Evolutionary conservation across 2,113 vertebrate genomes (phyloP), one percentile per base, ranked within the genome.

Genomic region (Tragelaphus scriptus): DNA sequence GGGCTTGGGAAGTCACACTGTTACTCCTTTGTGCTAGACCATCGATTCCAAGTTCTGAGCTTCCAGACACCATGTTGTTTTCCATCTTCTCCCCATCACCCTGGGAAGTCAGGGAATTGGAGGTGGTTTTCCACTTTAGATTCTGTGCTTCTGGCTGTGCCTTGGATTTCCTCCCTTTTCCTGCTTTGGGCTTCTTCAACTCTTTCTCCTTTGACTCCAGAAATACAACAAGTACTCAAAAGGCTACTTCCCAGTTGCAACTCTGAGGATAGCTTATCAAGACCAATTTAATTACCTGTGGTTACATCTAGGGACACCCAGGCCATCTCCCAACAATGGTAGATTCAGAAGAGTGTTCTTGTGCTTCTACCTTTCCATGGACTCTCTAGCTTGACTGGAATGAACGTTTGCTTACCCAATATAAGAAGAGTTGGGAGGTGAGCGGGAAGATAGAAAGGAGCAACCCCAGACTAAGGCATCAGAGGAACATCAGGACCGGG

Each of bases 141-240:
- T 1, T 58, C 80, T 21, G 0, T 1, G 55, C 2, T 58, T 77
- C 84, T 1, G 7, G 19, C 51, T 5, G 23, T 0, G 0, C 11
- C 30, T 58, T 15, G 21, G 47, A 8, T 25, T 65, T 55, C 32
- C 40, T 55, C 26, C 59, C 68, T 44, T 17, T 77, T 15, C 12
- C 14, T 47, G 0, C 13, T 13, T 7, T 25, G 21, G 85, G 51
- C 44, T 13, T 61, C 53, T 30, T 89, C 80, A 44, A 2, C 8
- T 44, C 8, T 13, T 10, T 30, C 23, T 91, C 47, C 63, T 63
- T 49, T 15, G 32, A 30, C 49, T 12, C 44, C 28, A 16, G 79
- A n/a, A 96, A 23, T 11, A 14, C 63, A 13, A 36, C 12, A 19
- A 30, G 47, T 2, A 10, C 10, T 77, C 53, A 13, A 1, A 2